Evolutionary conservation across 1,140 invertebrate species (phyloP), one percentile per base, ranked within the genome.

Genomic region (Oncopodura yosiiana): DNA sequence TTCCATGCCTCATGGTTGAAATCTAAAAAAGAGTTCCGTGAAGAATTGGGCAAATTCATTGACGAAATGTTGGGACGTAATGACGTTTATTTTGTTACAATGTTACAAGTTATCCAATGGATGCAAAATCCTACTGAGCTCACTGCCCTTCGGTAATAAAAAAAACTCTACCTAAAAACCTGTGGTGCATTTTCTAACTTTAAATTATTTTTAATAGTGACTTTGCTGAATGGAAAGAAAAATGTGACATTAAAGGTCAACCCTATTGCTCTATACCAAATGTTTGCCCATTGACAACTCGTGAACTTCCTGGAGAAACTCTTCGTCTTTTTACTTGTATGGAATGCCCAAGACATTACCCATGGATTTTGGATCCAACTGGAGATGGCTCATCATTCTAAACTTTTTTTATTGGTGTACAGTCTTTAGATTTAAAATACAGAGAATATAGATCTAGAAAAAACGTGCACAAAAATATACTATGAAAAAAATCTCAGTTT

Each of bases 1-100:
- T 92, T 95, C 82, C 88, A 93, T 67, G 89, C 90, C 19, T 91
- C 89, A 18, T 95, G 91, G 91, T 72, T 94, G 53, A 92, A 93
- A 75, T 88, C 86, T 62, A 94, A 92, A 71, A 88, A 86, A 66
- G 87, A 93, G 72, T 94, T 87, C 74, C 86, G 84, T 69, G 87
- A 92, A 54, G 86, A 89, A 70, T 74, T 96, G 26, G 84, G 90
- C 69, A 88, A 88, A 66, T 94, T 94, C 72, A 91, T 95, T 61
- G 87, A 94, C 71, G 90, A 94, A 69, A 87, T 94, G 81, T 70
- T 90, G 43, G 78, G 79, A 52, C 81, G 86, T 64, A 87, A 87
- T 66, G 90, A 96, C 68, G 90, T 94, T 12, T 94, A 93, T 74
- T 93, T 96, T 68, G 88, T 92, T 27, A 94, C 87, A 42, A 87